These are phyloP conservation scores for Beroe ovata DNA, from an alignment of 37 sponge, comb jelly and placozoan genomes.

Conservation along the genomic window DNA sequence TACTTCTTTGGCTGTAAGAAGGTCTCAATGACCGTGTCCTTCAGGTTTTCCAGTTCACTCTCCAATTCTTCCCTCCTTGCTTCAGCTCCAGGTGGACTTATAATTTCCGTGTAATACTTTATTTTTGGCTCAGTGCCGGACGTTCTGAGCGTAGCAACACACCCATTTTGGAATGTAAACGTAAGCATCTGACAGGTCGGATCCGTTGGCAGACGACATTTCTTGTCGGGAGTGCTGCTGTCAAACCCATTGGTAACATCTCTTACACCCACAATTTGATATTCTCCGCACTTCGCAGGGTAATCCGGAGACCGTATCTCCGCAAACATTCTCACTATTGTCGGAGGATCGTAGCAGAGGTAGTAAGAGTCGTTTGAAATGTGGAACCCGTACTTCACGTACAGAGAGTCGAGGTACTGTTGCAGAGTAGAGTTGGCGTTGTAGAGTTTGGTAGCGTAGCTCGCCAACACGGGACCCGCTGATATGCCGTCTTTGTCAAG, in stretches of 20 bases:
- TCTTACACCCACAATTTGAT: conserved; percentile 71
- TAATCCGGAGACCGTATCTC: conserved; percentile 75
- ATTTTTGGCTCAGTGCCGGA: conserved; percentile 98
- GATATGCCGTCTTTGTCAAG: conserved; percentile 97
- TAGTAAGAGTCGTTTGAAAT: conserved; percentile 78
- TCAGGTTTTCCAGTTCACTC: conserved; percentile 13
- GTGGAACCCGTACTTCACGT: conserved; percentile 73
- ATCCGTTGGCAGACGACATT: conserved; percentile 80
- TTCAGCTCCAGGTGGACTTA: conserved; percentile 69
- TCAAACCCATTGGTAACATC: conserved; percentile 97
- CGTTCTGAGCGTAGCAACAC: conserved; percentile 90
- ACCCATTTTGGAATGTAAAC: conserved; percentile 81
- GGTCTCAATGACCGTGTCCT: conserved; percentile 46
- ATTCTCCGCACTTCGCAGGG: conserved; percentile 71
- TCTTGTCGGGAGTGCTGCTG: conserved; percentile 76
- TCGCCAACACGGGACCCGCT: conserved; percentile 83
- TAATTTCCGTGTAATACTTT: conserved; percentile 92
- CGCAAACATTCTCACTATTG: conserved; percentile 73
- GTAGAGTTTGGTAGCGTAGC: conserved; percentile 78
- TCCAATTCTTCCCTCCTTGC: conserved; percentile 27
- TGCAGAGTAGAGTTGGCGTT: conserved; percentile 72
- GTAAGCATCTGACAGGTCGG: conserved; percentile 86
- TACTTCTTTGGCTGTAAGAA: conserved; percentile 69
- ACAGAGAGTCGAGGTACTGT: conserved; percentile 76
- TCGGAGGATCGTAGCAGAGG: conserved; percentile 76